Base-by-base conservation (phyloP, 2,113 vertebrate species). In the Helogale parvula region DNA sequence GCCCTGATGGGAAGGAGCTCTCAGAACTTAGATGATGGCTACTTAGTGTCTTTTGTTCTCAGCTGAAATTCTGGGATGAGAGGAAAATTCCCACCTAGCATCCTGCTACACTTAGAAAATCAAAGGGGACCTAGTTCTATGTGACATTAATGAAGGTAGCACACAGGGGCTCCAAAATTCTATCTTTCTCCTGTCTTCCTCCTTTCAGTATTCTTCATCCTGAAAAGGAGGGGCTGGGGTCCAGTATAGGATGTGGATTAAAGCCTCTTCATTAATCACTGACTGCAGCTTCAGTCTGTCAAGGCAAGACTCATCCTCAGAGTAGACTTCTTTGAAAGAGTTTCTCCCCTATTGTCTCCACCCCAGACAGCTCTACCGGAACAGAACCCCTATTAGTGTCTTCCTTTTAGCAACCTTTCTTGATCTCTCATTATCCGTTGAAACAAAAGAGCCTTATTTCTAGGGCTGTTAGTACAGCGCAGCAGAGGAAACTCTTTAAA, bases 51-150 rank as follows among this genome's bases (percentile, higher is more conserved):
- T 85, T 87, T 94, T 35, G 41, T 96, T 71, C 60, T 88, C 47
- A 90, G 41, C 21, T 80, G 19, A 95, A 88, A 50, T 84, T 72
- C 86, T 50, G 29, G n/a, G 86, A 82, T 41, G 17, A 82, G 66
- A 82, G 72, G 66, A 96, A 93, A 93, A 77, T 81, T 90, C 52
- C 83, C 60, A 85, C 54, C 77, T 19, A 93, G 50, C 29, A 35
- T 91, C 72, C 77, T 72, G 52, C 41, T 88, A 50, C 33, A 81
- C 15, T 63, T 65, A 50, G 23, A 82, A 66, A 65, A 82, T 65
- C 52, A 38, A n/a, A 90, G 31, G 54, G 63, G 15, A 68, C 52
- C n/a, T 66, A 15, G 14, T 86, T 89, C 11, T 65, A 1, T 47
- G 19, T 65, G 52, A 66, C 76, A n/a, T 68, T 81, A 38, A 11